A percentile compares a stretch with the other conserved stretches of the same genome.
Conservation (phyloP, 2,113 vertebrate genomes). For the Eudorcas thomsonii region DNA sequence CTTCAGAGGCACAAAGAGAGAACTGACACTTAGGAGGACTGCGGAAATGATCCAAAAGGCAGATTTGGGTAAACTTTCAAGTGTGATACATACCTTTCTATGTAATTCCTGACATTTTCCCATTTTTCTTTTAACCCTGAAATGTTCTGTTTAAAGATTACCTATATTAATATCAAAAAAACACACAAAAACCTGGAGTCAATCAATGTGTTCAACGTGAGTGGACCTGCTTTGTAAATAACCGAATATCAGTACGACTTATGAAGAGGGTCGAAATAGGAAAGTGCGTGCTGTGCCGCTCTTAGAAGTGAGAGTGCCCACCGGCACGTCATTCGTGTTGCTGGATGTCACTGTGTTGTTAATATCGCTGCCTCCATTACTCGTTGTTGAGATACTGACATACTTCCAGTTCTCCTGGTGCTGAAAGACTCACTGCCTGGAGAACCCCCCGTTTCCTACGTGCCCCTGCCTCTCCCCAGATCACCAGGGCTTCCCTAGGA, state of each 20-base stretch:
- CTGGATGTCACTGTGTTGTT: background rate
- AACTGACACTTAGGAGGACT: background rate
- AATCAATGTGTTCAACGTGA: background rate
- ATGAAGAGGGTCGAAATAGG: background rate
- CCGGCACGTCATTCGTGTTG: fast-evolving
- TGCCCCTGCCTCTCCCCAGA: background rate
- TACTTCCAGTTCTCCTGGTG: background rate
- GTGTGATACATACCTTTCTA: background rate
- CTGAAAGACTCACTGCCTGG: background rate
- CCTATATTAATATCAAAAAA: background rate
- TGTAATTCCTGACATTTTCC: background rate
- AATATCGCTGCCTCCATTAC: background rate
- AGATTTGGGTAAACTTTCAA: background rate
- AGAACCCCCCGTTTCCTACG: background rate
- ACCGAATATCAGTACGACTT: background rate
- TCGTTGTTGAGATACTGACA: background rate
- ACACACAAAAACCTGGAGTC: background rate
- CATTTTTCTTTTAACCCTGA: background rate
- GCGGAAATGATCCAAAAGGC: background rate
- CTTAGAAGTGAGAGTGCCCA: background rate
- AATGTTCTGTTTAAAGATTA: slow-evolving; percentile 21
- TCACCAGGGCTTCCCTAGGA: background rate
- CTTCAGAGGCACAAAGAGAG: background rate
- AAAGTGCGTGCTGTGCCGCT: background rate
- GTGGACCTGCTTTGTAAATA: slow-evolving; percentile 1